These are phyloP conservation scores for Dyspetes luteomarginatus DNA, from an alignment of 2,888 invertebrate genomes.

Conservation along the genomic window DNA sequence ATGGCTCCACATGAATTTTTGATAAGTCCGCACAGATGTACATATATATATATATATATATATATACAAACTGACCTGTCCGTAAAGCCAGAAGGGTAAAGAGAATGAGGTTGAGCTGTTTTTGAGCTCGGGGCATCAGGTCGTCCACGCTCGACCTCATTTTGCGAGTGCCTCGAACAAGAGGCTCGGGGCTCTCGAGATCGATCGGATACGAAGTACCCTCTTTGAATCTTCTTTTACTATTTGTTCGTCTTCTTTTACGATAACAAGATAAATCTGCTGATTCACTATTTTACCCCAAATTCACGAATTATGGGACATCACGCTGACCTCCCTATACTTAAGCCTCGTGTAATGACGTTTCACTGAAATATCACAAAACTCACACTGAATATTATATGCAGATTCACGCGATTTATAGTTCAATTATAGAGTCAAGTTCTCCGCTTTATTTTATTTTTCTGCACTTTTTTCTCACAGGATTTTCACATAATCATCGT, in stretches of 20 bases:
- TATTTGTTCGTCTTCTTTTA: neutral
- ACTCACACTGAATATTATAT: neutral
- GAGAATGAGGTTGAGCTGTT: slow-evolving; percentile 49
- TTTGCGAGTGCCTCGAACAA: slow-evolving; percentile 60
- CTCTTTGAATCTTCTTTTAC: slow-evolving; percentile 25
- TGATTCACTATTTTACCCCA: slow-evolving; percentile 14
- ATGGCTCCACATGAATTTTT: slow-evolving; percentile 24
- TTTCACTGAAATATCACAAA: slow-evolving; percentile 3
- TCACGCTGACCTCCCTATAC: neutral
- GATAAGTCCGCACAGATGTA: slow-evolving; percentile 1
- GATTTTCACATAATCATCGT: neutral
- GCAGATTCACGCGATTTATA: neutral
- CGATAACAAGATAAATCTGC: neutral
- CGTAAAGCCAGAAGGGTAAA: slow-evolving; percentile 65
- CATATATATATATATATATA: neutral
- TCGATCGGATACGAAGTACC: slow-evolving; percentile 54
- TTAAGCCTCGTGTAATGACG: neutral
- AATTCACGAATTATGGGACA: slow-evolving; percentile 19
- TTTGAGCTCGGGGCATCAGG: slow-evolving; percentile 56
- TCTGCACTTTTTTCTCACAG: neutral
- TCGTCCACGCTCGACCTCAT: slow-evolving; percentile 70
- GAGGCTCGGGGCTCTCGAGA: slow-evolving; percentile 49
- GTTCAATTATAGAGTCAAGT: too few species aligned
- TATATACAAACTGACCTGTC: slow-evolving; percentile 66
- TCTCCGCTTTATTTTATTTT: too few species aligned